Base-by-base conservation (phyloP, 2,888 invertebrate genomes). In the Synergus umbraculus region DNA sequence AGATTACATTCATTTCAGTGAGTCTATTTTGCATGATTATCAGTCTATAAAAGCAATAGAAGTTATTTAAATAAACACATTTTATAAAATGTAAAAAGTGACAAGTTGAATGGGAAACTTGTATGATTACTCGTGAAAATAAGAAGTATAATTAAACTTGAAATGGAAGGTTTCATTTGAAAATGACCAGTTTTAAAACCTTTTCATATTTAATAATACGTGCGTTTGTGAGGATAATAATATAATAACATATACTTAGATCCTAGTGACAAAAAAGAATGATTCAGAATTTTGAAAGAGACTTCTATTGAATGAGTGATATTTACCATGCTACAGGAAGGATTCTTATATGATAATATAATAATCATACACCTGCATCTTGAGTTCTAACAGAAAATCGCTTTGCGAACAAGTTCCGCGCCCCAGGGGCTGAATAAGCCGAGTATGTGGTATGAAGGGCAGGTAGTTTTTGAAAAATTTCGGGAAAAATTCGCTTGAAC, bases 381-480 rank as follows among this genome's bases (percentile, higher is more conserved):
- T 44, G 18, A 18, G 18, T 18, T 43, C 12, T n/a, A 43, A 67
- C 5, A 43, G 43, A 44, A 67, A 43, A n/a, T 67, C 66, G 66
- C 18, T 67, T 18, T 12, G 13, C 13, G 41, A 67, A 67, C 66
- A 18, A 67, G 66, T 44, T 67, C 43, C 44, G 43, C 10, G 66
- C 66, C 66, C 43, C 10, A 67, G 43, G 66, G 18, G 66, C 12
- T 44, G 44, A 44, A 63, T 29, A 29, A 13, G 4, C 18, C 63
- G 7, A 63, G 63, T 22, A 63, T 22, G 63, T 22, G 13, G 22
- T 37, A 37, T 37, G 37, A 37, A 22, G 60, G 63, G 63, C 63
- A 63, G 63, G 63, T 63, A 63, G 29, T 63, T 63, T 58, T 63
- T 12, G 29, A 63, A 43, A 54, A 69, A 9, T 69, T 69, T 54